Base-by-base conservation (phyloP, 2,888 invertebrate genomes). In the Tetranychus truncatus region DNA sequence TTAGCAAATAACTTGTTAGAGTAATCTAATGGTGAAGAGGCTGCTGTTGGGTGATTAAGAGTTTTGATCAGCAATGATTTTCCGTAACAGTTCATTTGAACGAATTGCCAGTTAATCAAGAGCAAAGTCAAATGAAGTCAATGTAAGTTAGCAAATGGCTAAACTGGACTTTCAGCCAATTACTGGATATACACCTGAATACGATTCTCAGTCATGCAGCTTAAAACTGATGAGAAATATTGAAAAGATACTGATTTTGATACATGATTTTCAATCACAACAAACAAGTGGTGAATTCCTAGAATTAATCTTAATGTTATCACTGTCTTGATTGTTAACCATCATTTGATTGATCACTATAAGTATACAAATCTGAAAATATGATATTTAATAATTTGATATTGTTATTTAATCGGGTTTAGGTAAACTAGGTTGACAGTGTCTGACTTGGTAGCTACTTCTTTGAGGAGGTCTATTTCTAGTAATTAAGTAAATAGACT, bases 311-410 rank as follows among this genome's bases (percentile, higher is more conserved):
- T 55, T 7, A 55, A 55, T 55, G 11, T 55, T 55, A 55, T 15
- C 15, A 15, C 15, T 55, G 15, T 7, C 55, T 55, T 55, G 15
- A 55, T 55, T 55, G 55, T 55, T 55, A 55, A 55, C 55, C 55
- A 6, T 9, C 55, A 8, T 9, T 55, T 55, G 0, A 55, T 55
- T 55, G 55, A 55, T 15, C 55, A 7, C 0, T 55, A 15, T 55
- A 24, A 15, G 24, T 24, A 24, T 9, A 24, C 75, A 75, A 74
- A 20, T 72, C 72, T 44, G 77, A 72, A 6, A 73, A 73, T 46
- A n/a, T 73, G n/a, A 73, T 73, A 18, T 73, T 45, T 73, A 45
- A 21, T 73, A n/a, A 73, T 18, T 74, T 66, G 20, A 66, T 55
- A 66, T 66, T 66, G n/a, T 66, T 66, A 45, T n/a, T 45, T 73